Conservation (phyloP, 2,797 vertebrate species). For the Scleropages formosus region DNA sequence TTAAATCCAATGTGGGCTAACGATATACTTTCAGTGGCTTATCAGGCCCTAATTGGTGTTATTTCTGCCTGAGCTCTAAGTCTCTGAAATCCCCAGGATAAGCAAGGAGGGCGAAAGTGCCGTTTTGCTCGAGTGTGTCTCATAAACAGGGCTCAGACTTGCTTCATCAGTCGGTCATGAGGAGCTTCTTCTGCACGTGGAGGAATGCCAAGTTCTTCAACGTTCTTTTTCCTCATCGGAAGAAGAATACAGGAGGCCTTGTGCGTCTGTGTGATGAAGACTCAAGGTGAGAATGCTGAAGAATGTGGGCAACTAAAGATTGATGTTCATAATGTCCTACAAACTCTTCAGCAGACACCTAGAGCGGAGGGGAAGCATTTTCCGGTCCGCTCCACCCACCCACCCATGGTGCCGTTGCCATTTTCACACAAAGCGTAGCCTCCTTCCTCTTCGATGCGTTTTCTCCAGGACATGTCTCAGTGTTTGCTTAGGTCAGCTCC, state of each 20-base stretch:
- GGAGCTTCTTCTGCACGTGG: too few relatives aligned
- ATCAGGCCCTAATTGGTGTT: constrained; percentile 55
- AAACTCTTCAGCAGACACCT: too few relatives aligned
- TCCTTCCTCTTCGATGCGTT: constrained; percentile 31
- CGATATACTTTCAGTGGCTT: constrained; percentile 55
- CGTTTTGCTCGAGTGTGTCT: neutral
- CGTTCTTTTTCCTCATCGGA: too few relatives aligned
- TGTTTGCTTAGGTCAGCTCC: constrained; percentile 40
- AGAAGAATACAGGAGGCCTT: too few relatives aligned
- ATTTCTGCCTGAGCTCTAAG: neutral
- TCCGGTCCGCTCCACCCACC: neutral
- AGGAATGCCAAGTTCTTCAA: too few relatives aligned
- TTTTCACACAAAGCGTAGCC: neutral
- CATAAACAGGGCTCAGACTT: neutral
- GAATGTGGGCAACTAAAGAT: too few relatives aligned
- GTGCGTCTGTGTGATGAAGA: too few relatives aligned
- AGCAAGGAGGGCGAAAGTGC: constrained; percentile 36
- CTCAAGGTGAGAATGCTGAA: too few relatives aligned
- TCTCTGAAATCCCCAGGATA: neutral
- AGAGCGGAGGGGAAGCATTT: neutral
- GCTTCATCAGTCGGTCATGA: neutral
- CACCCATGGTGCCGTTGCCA: too few relatives aligned
- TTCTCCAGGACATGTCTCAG: constrained; percentile 38
- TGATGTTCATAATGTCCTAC: too few relatives aligned
- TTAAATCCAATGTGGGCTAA: constrained; percentile 51